A percentile compares a stretch with the other conserved stretches of the same genome.
These are phyloP conservation scores for Holacanthella duospinosa DNA, from an alignment of 2,888 invertebrate genomes.

Conservation along the genomic window DNA sequence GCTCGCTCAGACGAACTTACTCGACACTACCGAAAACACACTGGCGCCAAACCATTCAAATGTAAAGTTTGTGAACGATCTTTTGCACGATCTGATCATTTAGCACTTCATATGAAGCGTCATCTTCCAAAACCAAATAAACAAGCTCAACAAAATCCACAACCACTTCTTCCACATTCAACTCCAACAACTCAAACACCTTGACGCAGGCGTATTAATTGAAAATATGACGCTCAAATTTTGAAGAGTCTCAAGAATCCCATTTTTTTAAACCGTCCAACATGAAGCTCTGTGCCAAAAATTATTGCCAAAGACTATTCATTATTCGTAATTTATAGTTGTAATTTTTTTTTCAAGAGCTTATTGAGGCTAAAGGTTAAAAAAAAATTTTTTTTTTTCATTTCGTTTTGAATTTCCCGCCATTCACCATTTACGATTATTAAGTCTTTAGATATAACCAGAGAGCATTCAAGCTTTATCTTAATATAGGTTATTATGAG, in stretches of 20 bases:
- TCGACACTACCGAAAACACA: constrained; percentile 50
- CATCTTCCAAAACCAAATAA: constrained; percentile 71
- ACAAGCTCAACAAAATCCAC: constrained; percentile 8
- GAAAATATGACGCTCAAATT: no score
- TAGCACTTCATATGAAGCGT: constrained; percentile 51
- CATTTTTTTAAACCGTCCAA: background rate
- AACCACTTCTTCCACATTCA: background rate
- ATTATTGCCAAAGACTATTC: no score
- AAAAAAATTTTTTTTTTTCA: no score
- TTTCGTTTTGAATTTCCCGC: no score
- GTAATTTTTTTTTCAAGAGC: no score
- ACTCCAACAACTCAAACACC: background rate
- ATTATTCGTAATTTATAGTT: no score
- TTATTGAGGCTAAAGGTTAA: no score
- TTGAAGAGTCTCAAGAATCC: no score
- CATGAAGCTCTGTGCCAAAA: background rate
- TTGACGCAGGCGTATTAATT: background rate
- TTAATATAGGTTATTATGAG: no score
- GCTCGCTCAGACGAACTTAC: constrained; percentile 51
- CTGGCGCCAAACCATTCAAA: constrained; percentile 51
- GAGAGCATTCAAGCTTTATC: no score
- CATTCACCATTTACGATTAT: no score
- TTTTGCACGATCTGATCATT: constrained; percentile 51
- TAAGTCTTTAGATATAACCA: no score
- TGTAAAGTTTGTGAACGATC: constrained; percentile 50